Evolutionary conservation across 2,888 invertebrate species (phyloP), one percentile per base, ranked within the genome.

Genomic region (Leistus spinibarbis): DNA sequence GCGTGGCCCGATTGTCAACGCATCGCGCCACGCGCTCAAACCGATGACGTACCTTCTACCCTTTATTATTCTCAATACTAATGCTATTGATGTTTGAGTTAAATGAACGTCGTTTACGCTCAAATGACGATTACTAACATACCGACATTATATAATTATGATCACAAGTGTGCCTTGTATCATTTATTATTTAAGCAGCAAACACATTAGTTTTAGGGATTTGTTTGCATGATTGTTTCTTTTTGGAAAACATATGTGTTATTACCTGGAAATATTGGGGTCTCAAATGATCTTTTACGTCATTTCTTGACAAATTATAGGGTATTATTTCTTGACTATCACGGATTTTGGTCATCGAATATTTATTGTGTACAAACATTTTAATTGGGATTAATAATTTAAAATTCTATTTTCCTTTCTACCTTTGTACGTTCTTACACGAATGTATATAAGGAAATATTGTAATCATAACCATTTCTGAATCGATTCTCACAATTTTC

Each of bases 1-100:
- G n/a, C n/a, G n/a, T 23, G 56, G 56, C n/a, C 19, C 62, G 71
- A 63, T 71, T 72, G 71, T 72, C 71, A 62, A 65, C 24, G 64
- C 27, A 63, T 40, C 65, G 10, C 67, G 54, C 20, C 53, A 20
- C 54, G 53, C 16, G 20, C n/a, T 3, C 24, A 19, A 65, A n/a
- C 27, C 57, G 57, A n/a, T 57, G 4, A 16, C 3, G 3, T 19
- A 60, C 22, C 19, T 60, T 60, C 5, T 22, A 60, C 60, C 60
- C 60, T 60, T 60, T 57, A 16, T 57, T 60, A 7, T 19, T 60
- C 60, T 2, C 4, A 56, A 56, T 16, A 19, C 56, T 60, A 19
- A 20, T 17, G 17, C 60, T 60, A 60, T 60, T 60, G 60, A 60
- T 60, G 60, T 57, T 57, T 57, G 10, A 27, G 17, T 16, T n/a